Evolutionary conservation across 2,797 vertebrate species (phyloP).

Genomic region (Myotis findleyi): DNA sequence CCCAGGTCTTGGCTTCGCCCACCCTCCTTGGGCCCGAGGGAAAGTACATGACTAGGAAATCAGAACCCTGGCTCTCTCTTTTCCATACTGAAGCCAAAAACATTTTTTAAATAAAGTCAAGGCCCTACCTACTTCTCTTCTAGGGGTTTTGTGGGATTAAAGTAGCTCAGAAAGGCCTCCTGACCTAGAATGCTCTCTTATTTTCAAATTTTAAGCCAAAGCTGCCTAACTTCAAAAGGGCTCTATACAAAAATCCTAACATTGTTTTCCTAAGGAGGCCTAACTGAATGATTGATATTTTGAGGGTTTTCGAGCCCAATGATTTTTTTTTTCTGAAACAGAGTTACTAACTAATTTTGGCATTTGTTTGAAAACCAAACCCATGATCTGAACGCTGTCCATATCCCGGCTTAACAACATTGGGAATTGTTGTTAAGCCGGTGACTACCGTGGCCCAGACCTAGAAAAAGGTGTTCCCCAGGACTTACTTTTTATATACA

Average conservation of each 20-base stretch:
- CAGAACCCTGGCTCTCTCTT: neutral
- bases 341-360: neutral
- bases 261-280: constrained; percentile 46
- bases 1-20: neutral
- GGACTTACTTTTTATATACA: neutral
- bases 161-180: neutral
- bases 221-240: constrained; percentile 52
- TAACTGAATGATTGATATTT: constrained; percentile 38
- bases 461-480: neutral
- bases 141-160: neutral
- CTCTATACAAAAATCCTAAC: constrained; percentile 49
- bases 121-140: neutral
- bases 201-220: constrained; percentile 57
- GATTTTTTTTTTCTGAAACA: constrained; percentile 39
- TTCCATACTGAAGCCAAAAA: neutral
- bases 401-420: neutral
- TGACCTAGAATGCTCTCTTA: neutral
- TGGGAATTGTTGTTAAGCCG: neutral
- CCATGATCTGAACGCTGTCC: neutral
- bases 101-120: neutral
- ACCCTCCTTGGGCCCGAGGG: neutral
- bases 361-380: constrained; percentile 48
- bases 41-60: neutral
- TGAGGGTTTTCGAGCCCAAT: constrained; percentile 47
- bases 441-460: too few relatives aligned